phyloP scores from a whole-genome alignment of 2,888 invertebrate genomes.

The Meteorus cinctellus region DNA sequence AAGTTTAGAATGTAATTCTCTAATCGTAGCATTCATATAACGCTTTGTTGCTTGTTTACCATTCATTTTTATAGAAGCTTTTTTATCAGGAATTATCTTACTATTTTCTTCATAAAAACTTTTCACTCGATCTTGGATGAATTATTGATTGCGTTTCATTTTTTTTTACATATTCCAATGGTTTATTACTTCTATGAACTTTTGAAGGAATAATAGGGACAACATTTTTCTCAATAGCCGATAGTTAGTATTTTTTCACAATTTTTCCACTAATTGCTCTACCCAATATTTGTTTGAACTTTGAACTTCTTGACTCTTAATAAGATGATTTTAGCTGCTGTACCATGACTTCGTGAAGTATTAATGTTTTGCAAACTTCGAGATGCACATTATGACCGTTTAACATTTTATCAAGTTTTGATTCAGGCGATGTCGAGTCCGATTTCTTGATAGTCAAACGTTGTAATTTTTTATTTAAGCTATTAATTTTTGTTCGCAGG shows the following conservation, averaged over 20 bases:
- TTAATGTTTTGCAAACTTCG: conserved; percentile 39
- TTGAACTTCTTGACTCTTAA: conserved; percentile 32
- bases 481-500: conserved; percentile 29
- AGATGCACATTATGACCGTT: conserved; percentile 29
- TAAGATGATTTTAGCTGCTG: conserved; percentile 41
- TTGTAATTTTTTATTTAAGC: conserved; percentile 32
- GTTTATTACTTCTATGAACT: conserved; percentile 20
- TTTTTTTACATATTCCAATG: too few species aligned
- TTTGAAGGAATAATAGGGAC: conserved; percentile 26
- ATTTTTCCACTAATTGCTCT: conserved; percentile 42
- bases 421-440: conserved; percentile 24
- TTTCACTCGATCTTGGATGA: conserved; percentile 34
- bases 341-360: conserved; percentile 34
- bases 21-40: conserved; percentile 39
- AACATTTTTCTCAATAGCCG: conserved; percentile 34
- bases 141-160: conserved; percentile 7
- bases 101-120: conserved; percentile 41
- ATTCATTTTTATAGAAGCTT: conserved; percentile 39
- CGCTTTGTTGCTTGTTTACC: conserved; percentile 38
- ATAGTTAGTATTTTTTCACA: conserved; percentile 46
- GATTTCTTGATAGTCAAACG: conserved; percentile 29
- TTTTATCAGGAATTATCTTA: conserved; percentile 43
- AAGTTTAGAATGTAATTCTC: conserved; percentile 38
- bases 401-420: conserved; percentile 27
- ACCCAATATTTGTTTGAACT: conserved; percentile 46